Evolutionary conservation across 2,113 vertebrate species (phyloP), one percentile per base, ranked within the genome.

Genomic region (Triplophysa dalaica): DNA sequence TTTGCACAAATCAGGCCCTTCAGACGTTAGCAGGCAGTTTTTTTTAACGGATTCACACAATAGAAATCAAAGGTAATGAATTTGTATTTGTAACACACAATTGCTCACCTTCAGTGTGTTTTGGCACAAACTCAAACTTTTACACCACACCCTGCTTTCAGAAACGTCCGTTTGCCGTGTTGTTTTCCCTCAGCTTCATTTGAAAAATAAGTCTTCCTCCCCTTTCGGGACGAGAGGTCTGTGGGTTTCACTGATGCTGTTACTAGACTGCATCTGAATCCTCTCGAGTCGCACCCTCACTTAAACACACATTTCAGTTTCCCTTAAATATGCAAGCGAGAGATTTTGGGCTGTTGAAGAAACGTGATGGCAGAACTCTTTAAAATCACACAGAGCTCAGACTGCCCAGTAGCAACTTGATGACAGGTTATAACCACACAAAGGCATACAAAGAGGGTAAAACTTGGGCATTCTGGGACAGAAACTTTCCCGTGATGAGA

Each of bases 121-220:
- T 65, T 58, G 63, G 63, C 70, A 66, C 83, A 56, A 75, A 75
- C 5, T 41, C 21, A 16, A 45, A 41, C 21, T 16, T 68, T 7
- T 24, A 26, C 10, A 19, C 64, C 70, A 29, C 77, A 58, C 77
- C 56, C 56, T 63, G 58, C n/a, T 48, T 13, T 56, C 10, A 56
- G 17, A 17, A 21, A 11, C 16, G n/a, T 79, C 60, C 33, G 78
- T 72, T 26, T 14, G 2, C 17, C 33, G 50, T 70, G 33, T 24
- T 56, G 9, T 1, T 16, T 19, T 11, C n/a, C 33, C 48, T 19
- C 19, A 10, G 4, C 24, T 68, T 17, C 19, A 5, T 50, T 41
- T 70, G 66, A 48, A 60, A 58, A 52, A 41, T 29, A n/a, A n/a
- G 73, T 84, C 78, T 84, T 84, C 75, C 79, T 78, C 26, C 16